phyloP scores from a whole-genome alignment of 2,888 invertebrate species.

The Salticus scenicus region DNA sequence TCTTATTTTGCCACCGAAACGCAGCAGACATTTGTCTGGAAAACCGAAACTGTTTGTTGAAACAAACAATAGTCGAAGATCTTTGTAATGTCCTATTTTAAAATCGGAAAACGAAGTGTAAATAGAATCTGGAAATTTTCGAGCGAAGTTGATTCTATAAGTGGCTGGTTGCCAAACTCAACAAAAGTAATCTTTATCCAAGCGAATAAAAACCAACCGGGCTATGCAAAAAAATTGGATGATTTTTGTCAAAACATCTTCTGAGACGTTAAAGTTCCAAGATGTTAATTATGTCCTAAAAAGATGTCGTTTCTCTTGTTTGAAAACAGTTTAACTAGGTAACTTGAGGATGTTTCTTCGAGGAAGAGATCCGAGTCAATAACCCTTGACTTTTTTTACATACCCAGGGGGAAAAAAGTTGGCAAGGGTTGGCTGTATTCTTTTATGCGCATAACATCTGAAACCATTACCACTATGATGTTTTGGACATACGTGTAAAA shows the following conservation, averaged over 20 bases:
- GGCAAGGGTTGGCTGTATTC: too few relatives aligned
- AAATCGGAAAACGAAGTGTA: conserved; percentile 9
- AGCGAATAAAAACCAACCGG: background rate
- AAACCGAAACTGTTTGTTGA: background rate
- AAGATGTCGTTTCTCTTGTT: background rate
- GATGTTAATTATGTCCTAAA: background rate
- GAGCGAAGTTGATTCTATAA: background rate
- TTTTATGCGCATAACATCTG: too few relatives aligned
- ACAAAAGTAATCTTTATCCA: background rate
- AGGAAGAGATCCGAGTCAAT: background rate
- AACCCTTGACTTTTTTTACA: background rate
- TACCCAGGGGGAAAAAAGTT: too few relatives aligned
- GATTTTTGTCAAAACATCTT: background rate
- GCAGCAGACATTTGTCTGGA: background rate
- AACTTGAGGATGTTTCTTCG: background rate
- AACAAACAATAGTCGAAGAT: conserved; percentile 6
- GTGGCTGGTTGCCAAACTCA: background rate
- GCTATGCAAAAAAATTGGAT: background rate
- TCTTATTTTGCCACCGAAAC: background rate
- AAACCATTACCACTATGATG: too few relatives aligned
- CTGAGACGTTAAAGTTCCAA: background rate
- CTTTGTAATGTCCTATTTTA: conserved; percentile 6
- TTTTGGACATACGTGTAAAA: too few relatives aligned
- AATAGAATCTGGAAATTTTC: conserved; percentile 11
- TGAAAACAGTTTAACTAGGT: background rate